A percentile compares a stretch with the other conserved stretches of the same genome.
These are phyloP conservation scores for Pectinophora gossypiella DNA, from an alignment of 1,140 invertebrate species.

Conservation along the genomic window DNA sequence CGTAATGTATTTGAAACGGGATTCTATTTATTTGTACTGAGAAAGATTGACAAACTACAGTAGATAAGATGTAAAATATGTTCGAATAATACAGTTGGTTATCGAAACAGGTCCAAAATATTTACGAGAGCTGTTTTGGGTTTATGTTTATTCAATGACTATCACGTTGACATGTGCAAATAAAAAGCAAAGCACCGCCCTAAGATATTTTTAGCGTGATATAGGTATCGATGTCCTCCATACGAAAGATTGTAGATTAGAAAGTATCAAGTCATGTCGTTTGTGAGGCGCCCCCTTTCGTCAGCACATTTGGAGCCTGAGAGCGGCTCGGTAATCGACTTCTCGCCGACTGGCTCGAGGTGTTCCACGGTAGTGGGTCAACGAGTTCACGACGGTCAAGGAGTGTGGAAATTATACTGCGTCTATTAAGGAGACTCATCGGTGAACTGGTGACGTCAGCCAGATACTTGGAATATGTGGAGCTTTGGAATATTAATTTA, in stretches of 20 bases:
- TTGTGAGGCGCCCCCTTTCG: conserved; percentile 11
- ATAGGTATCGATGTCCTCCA: neutral
- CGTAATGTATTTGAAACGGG: neutral
- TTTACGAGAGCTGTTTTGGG: no score
- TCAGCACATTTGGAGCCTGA: conserved; percentile 26
- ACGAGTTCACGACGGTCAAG: conserved; percentile 28
- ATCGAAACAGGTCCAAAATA: no score
- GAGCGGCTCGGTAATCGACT: conserved; percentile 19
- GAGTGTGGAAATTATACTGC: conserved; percentile 6
- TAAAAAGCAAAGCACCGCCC: neutral
- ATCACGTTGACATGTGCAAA: neutral
- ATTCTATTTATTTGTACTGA: no score
- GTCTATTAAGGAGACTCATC: no score
- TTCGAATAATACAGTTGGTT: no score
- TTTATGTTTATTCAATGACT: no score
- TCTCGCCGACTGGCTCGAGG: conserved; percentile 12
- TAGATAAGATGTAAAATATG: no score
- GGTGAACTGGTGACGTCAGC: no score
- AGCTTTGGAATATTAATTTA: no score
- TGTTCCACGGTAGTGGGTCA: conserved; percentile 29
- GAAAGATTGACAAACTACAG: no score
- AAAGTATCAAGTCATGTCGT: conserved; percentile 3
- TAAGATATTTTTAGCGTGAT: neutral
- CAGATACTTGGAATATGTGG: no score
- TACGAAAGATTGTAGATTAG: neutral